Base-by-base conservation (phyloP, 2,888 invertebrate species). In the Adineta ricciae region DNA sequence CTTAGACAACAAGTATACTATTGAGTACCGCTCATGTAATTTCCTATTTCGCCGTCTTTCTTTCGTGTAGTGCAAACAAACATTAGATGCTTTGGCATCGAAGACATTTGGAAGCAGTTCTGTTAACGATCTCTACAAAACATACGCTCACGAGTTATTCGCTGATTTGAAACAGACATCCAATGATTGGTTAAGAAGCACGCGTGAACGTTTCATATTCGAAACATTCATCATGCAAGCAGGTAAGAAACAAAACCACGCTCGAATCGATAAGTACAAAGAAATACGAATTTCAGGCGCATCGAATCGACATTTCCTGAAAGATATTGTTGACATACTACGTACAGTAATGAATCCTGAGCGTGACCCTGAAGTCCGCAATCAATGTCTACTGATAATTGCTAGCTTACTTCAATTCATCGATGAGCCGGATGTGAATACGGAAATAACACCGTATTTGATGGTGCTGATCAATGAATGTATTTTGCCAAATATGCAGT, bases 401-500 rank as follows among this genome's bases (percentile, higher is more conserved):
- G 93, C 94, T 0, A 91, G 88, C 21, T 87, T 90, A 19, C 87
- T 90, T 84, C 92, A 89, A 21, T 83, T 83, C 21, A 82, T 49
- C 56, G 46, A 38, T 56, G 86, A 85, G 38, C 41, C 49, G 83
- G 85, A 83, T 89, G 89, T 87, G 87, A 88, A 46, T 46, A 8
- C 46, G 11, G 46, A 8, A 88, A 89, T 73, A 89, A 88, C 87
- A 87, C 86, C 27, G 88, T 90, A 14, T 32, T 85, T 84, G 24
- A 73, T 72, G 27, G 36, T 73, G 32, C 27, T 85, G 27, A 87
- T 90, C 5, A 87, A 87, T 64, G 88, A 89, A 83, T 92, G 94
- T 86, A 93, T 95, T 88, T 90, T 93, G 87, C 94, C 94, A 2
- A 94, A 94, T 87, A 90, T 94, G 86, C 92, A 94, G 32, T 95